Percentiles rank a stretch among this genome's conserved stretches.
These are phyloP conservation scores for Leptoclinus maculatus DNA, from an alignment of 2,797 vertebrate species.

Conservation along the genomic window DNA sequence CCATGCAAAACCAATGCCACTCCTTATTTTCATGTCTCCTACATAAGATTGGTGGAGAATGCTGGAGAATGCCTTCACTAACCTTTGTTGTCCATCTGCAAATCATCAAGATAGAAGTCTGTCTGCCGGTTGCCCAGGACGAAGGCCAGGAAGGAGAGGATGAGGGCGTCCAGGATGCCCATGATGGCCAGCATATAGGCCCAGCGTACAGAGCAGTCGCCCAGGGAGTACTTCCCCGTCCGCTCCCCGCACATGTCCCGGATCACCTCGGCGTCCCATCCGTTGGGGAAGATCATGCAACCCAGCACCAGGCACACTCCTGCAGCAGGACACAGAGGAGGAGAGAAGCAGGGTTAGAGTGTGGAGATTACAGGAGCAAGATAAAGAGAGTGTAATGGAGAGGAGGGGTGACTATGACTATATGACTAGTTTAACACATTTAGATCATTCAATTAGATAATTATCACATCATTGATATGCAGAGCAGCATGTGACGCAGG, in stretches of 20 bases:
- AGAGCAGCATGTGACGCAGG: no score
- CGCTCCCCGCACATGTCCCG: slow-evolving; percentile 96
- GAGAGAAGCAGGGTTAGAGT: background rate
- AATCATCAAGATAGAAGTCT: slow-evolving; percentile 91
- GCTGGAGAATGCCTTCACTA: slow-evolving; percentile 8
- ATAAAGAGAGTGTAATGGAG: background rate
- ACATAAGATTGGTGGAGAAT: background rate
- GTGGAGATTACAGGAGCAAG: background rate
- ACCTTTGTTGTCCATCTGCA: slow-evolving; percentile 96
- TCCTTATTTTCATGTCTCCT: background rate
- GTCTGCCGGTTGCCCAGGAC: slow-evolving; percentile 97
- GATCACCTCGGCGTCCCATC: slow-evolving; percentile 96
- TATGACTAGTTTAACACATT: no score
- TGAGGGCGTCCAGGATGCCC: slow-evolving; percentile 96
- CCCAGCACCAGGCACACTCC: slow-evolving; percentile 96
- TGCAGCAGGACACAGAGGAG: slow-evolving; percentile 59
- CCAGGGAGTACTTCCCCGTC: slow-evolving; percentile 93
- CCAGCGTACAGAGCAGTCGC: slow-evolving; percentile 97
- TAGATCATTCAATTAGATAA: no score
- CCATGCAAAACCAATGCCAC: background rate
- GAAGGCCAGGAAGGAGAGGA: slow-evolving; percentile 97
- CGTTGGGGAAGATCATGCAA: slow-evolving; percentile 97
- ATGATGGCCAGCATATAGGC: slow-evolving; percentile 98
- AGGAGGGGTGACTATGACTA: no score
- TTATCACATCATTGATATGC: no score